Evolutionary conservation across 2,797 vertebrate genomes (phyloP), one percentile per base, ranked within the genome.

Genomic region (Staurois parvus): DNA sequence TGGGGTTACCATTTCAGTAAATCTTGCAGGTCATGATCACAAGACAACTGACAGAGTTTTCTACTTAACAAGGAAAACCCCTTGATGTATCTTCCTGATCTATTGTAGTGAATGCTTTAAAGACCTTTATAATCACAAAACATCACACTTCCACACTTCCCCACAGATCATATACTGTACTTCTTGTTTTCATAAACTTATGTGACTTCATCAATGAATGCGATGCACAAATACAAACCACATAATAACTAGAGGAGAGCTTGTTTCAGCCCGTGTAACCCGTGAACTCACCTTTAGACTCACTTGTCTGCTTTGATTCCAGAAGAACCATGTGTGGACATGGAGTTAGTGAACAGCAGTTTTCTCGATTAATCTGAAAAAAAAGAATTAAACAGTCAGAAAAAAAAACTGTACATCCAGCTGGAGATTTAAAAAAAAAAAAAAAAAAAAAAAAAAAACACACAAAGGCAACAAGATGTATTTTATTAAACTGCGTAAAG

Each of bases 311-410:
- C 8, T 90, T 91, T 19, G 88, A 88, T 67, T 94, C 84, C 89
- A 95, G 83, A 1, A 93, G 87, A 17, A 91, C 90, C 2, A 93
- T 74, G 68, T 91, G 87, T 0, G 91, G 81, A 84, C 93, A 93
- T 0, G 94, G 91, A 76, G 94, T 91, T 68, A 95, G 85, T 0
- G 95, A 76, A 72, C 94, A 96, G 91, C 96, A 96, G 76, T 92
- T 92, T 88, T 97, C 98, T 73, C 94, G 94, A 87, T 98, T 98
- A 88, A 99, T 99, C 98, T 99, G 89, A 4, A 42, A 32, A 90
- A 32, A 90, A 87, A 83, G 87, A 87, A 84, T 89, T 75, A 90
- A 81, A 85, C n/a, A 66, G 26, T 66, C 12, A 64, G 26, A 1
- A 64, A 2, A 29, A 66, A 26, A 28, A 13, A 0, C n/a, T 29